phyloP scores from a whole-genome alignment of 2,113 vertebrate genomes.

The Perca fluviatilis region DNA sequence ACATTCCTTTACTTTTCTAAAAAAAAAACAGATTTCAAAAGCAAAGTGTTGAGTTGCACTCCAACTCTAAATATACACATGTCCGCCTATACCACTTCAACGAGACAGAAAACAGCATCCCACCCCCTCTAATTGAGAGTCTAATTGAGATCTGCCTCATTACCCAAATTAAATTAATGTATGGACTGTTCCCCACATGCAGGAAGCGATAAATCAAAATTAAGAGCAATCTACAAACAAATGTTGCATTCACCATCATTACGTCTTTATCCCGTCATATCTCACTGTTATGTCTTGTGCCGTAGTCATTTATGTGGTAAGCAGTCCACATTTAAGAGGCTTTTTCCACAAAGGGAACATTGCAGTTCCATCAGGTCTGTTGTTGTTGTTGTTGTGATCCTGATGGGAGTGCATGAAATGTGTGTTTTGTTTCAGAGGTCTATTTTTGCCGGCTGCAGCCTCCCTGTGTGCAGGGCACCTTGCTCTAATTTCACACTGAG shows the following conservation, averaged over 20 bases:
- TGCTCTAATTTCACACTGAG: conserved; percentile 40
- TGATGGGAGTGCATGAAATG: neutral
- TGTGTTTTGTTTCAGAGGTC: conserved; percentile 21
- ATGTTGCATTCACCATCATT: neutral
- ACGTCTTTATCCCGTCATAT: neutral
- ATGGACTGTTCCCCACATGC: neutral
- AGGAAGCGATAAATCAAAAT: conserved; percentile 18
- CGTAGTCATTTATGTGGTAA: neutral
- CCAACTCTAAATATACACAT: neutral
- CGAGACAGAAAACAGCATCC: neutral
- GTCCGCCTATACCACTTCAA: neutral
- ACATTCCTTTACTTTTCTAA: neutral
- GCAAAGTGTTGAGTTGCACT: neutral
- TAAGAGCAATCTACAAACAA: neutral
- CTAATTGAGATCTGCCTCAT: conserved; percentile 36
- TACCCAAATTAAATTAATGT: conserved; percentile 30
- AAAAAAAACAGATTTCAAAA: neutral
- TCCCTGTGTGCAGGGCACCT: conserved; percentile 14
- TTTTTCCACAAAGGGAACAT: neutral
- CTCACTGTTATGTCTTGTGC: neutral
- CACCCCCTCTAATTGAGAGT: neutral
- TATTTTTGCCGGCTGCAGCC: conserved; percentile 25
- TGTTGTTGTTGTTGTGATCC: neutral
- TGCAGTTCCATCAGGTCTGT: neutral
- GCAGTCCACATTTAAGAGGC: neutral